Evolutionary conservation across 2,797 vertebrate species (phyloP).

Genomic region (Microcaecilia unicolor): DNA sequence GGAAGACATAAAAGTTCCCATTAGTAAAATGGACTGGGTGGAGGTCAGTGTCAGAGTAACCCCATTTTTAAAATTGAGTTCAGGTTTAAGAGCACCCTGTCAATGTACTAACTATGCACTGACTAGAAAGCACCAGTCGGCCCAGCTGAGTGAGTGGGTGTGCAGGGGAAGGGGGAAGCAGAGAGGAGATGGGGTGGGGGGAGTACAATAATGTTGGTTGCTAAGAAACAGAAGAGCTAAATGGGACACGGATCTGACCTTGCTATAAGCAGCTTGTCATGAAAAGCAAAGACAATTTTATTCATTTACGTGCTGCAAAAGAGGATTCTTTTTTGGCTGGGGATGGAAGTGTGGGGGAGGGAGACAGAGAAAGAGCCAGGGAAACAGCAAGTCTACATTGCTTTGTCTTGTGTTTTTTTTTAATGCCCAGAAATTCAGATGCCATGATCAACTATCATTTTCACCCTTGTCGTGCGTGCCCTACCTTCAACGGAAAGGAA

Average conservation of each 20-base stretch:
- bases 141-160: neutral
- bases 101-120: neutral
- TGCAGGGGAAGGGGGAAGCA: neutral
- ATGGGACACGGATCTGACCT: slow-evolving; percentile 7
- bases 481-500: too few relatives aligned
- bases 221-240: slow-evolving; percentile 6
- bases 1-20: neutral
- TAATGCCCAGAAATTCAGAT: too few relatives aligned
- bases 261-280: slow-evolving; percentile 4
- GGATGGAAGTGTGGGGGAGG: neutral
- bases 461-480: too few relatives aligned
- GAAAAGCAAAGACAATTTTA: neutral
- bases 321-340: neutral
- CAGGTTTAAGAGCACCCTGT: neutral
- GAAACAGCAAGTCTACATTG: too few relatives aligned
- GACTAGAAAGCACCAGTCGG: neutral
- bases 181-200: neutral
- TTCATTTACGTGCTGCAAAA: slow-evolving; percentile 8
- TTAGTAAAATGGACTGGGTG: neutral
- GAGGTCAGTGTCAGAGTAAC: neutral
- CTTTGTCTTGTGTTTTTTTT: too few relatives aligned
- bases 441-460: too few relatives aligned
- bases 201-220: neutral
- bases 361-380: too few relatives aligned
- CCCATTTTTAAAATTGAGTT: slow-evolving; percentile 8